Conservation (phyloP, 2,797 vertebrate genomes). For the Argya squamiceps region DNA sequence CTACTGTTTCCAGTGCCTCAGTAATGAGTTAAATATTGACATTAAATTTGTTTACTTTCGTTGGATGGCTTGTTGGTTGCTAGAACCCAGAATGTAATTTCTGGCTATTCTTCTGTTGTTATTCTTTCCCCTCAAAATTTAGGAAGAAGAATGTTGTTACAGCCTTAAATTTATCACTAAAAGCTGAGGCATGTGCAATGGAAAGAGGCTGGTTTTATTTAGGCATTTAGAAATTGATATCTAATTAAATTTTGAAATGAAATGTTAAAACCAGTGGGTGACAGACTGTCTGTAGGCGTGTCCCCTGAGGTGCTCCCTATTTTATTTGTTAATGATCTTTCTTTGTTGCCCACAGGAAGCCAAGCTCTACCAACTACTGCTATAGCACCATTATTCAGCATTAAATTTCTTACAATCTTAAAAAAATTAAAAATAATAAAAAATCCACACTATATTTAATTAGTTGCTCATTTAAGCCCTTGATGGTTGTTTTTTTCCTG, state of each 20-base stretch:
- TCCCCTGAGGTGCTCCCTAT: constrained; percentile 64
- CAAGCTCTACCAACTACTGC: not conserved
- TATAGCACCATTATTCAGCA: not conserved
- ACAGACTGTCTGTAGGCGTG: constrained; percentile 74
- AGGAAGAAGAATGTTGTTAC: not conserved
- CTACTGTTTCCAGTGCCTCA: not conserved
- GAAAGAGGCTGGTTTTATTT: constrained; percentile 48
- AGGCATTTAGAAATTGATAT: constrained; percentile 42
- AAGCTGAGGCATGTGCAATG: not conserved
- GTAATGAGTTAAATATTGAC: not conserved
- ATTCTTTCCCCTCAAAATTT: not conserved
- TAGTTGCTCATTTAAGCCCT: not conserved
- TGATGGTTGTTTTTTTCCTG: not conserved
- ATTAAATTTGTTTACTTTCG: not conserved
- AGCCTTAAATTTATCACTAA: not conserved
- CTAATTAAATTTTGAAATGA: constrained; percentile 72
- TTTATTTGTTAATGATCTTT: constrained; percentile 52
- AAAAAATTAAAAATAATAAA: not conserved
- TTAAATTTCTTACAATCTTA: not conserved
- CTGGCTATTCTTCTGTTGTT: not conserved
- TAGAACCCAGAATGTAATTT: not conserved
- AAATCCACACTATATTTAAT: not conserved
- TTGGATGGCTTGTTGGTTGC: not conserved
- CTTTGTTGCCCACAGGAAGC: constrained; percentile 17
- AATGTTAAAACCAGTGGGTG: constrained; percentile 65